Base-by-base conservation (phyloP, 2,113 vertebrate genomes). In the Syngnathus typhle region DNA sequence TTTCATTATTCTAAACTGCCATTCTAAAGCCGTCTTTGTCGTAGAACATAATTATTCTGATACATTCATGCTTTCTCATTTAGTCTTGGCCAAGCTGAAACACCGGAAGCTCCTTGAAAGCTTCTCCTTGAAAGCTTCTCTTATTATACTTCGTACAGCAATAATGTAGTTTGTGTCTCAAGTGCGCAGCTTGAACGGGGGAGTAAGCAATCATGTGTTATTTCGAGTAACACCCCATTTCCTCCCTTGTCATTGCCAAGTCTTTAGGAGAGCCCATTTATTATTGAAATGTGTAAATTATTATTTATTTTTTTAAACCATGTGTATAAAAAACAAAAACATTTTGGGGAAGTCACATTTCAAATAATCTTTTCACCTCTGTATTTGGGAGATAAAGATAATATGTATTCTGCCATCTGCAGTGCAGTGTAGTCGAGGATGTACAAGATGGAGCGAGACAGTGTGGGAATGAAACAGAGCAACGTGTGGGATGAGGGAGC, bases 401-500 rank as follows among this genome's bases (percentile, higher is more conserved):
- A 0, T 16, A 36, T 55, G 21, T 36, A 36, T 36, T 36, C 15
- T 11, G 9, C 37, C 2, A 61, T 13, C 38, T 61, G 60, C 27
- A 32, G 27, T 13, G 38, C 38, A 41, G 37, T 19, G 19, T 41
- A 41, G 27, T 32, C 7, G 5, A 58, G 27, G 55, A 58, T 15
- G 27, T 36, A 32, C 54, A 56, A 15, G 10, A 12, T 15, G 27
- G 54, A 32, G 27, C 27, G 27, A 27, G 18, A 41, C 60, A 43
- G 39, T 44, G 55, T 36, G 69, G 74, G 64, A 46, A 46, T 73
- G 59, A 67, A 84, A 47, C 21, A 68, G 47, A 61, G 59, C 41
- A 68, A 62, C 74, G 76, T 52, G 72, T 73, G 70, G 72, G 68
- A 71, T 64, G 70, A 71, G 75, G 69, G 80, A 69, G 73, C 72